Base-by-base conservation (phyloP, 2,888 invertebrate genomes). In the Globia sparganii region DNA sequence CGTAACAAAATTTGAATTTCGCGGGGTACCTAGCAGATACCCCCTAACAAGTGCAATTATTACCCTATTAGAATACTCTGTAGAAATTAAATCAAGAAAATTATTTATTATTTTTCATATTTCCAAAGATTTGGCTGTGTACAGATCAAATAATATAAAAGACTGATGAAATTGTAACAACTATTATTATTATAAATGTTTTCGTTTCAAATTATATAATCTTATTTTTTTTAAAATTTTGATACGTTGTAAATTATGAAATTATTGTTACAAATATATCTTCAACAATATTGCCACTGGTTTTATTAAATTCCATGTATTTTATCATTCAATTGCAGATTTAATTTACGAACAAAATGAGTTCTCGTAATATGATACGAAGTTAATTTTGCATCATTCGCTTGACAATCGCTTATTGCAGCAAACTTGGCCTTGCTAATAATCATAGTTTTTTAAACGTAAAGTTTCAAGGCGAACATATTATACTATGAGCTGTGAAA, bases 51-150 rank as follows among this genome's bases (percentile, higher is more conserved):
- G 77, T 80, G 86, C 83, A 81, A 84, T 87, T 83, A 88, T 82
- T 70, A 77, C 34, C 67, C 49, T 56, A 77, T 77, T 78, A 74
- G 43, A 75, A 75, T 75, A 80, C 71, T 75, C 74, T 77, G 61
- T 75, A 76, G 73, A 85, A 75, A 81, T 83, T 73, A 80, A 78
- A 83, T 74, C 76, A 80, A 78, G 85, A 71, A 85, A 82, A 81
- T 78, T 86, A 84, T 86, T 82, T 76, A 84, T 84, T 77, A 84
- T 86, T 86, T 86, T 86, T 84, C 78, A 78, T 85, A 85, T 91
- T 91, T 91, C 94, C 95, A 95, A 96, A 96, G 95, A 94, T 94
- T 95, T 93, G 96, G 96, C 96, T 96, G 96, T 96, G 95, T 92
- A 87, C 83, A 84, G 85, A 87, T 91, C 87, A 86, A 91, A 89